A percentile compares a stretch with the other conserved stretches of the same genome.
Conservation (phyloP, 2,797 vertebrate species). For the Leptodactylus fallax region DNA sequence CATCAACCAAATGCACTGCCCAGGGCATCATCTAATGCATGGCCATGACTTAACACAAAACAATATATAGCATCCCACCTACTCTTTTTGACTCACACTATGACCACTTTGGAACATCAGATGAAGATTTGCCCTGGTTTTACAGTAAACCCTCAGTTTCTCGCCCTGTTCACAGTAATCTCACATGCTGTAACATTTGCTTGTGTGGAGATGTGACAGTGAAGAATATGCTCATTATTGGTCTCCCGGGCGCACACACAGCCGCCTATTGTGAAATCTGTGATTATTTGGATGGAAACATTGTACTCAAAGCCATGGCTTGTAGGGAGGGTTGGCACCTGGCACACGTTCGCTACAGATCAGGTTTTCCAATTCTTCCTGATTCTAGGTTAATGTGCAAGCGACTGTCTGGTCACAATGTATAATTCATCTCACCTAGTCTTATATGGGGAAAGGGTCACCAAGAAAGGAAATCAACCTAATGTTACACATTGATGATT, state of each 20-base stretch:
- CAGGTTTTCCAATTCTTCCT: neutral
- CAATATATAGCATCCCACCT: neutral
- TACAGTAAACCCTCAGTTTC: neutral
- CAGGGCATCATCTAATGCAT: neutral
- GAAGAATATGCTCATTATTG: constrained; percentile 10
- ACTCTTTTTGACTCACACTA: neutral
- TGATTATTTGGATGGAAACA: constrained; percentile 10
- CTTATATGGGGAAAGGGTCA: no score
- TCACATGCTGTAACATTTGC: neutral
- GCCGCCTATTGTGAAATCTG: neutral
- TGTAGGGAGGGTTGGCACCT: neutral
- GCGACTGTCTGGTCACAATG: neutral
- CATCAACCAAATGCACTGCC: neutral
- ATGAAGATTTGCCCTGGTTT: no score
- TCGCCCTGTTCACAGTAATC: neutral
- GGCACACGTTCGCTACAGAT: neutral
- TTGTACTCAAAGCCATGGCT: neutral
- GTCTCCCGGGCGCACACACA: neutral
- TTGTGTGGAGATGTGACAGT: neutral
- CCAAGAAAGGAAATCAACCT: no score
- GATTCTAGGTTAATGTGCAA: neutral
- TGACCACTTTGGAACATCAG: neutral
- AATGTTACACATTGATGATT: no score
- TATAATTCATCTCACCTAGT: no score
- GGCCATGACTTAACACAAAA: neutral